A percentile compares a stretch with the other conserved stretches of the same genome.
These are phyloP conservation scores for Presbytis comata DNA, from an alignment of 2,797 vertebrate species.

Conservation along the genomic window DNA sequence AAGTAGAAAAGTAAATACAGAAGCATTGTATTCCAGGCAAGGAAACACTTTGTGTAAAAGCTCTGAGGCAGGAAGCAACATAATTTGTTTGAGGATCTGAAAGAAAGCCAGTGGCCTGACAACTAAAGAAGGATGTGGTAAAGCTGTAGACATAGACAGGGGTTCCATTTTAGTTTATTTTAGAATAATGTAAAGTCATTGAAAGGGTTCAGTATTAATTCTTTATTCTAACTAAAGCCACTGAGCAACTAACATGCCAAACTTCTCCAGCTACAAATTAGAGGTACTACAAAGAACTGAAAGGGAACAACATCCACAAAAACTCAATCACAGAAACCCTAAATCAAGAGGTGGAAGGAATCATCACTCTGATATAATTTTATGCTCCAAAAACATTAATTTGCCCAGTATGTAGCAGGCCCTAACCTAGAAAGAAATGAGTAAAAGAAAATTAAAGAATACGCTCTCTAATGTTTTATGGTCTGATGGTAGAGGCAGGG, in stretches of 20 bases:
- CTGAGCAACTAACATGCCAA: neutral
- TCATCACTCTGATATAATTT: neutral
- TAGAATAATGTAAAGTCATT: neutral
- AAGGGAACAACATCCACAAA: neutral
- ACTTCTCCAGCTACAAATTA: neutral
- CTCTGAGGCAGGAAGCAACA: neutral
- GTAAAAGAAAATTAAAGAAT: neutral
- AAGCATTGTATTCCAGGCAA: neutral
- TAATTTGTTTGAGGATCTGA: neutral
- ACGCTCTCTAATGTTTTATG: neutral
- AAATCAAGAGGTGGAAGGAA: neutral
- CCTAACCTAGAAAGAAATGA: neutral
- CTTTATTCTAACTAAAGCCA: slow-evolving; percentile 14
- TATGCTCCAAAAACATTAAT: neutral
- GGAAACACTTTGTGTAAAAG: neutral
- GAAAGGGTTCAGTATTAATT: neutral
- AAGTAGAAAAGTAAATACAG: neutral
- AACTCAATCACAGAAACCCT: neutral
- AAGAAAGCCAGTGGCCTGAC: neutral
- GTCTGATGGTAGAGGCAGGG: neutral
- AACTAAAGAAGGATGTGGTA: neutral
- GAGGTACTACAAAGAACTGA: neutral
- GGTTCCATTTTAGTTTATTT: neutral
- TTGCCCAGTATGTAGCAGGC: neutral
- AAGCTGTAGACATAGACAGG: neutral